Evolutionary conservation across 2,797 vertebrate species (phyloP).

Genomic region (Typhlichthys subterraneus): DNA sequence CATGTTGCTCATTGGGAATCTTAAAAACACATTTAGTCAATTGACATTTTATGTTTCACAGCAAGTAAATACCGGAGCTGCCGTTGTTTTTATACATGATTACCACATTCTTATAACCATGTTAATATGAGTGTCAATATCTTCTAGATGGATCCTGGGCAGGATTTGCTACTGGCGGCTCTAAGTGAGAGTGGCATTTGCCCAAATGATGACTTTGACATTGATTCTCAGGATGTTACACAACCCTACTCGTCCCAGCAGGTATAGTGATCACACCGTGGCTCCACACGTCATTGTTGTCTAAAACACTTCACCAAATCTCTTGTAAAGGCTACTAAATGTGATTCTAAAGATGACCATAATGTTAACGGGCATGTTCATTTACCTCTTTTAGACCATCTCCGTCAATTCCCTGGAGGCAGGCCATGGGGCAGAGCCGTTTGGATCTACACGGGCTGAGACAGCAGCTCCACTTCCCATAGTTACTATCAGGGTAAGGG

Average conservation of each 20-base stretch:
- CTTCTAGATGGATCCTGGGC: conserved; percentile 94
- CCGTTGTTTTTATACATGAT: too few species aligned
- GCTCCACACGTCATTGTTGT: not conserved
- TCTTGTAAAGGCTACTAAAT: not conserved
- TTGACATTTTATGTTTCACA: too few species aligned
- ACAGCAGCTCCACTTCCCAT: conserved; percentile 80
- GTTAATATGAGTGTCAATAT: not conserved
- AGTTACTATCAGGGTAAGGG: conserved; percentile 89
- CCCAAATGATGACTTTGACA: conserved; percentile 95
- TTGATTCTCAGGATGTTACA: conserved; percentile 86
- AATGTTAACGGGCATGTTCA: conserved; percentile 8
- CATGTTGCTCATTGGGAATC: too few species aligned
- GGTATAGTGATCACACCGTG: conserved; percentile 68
- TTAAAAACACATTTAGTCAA: too few species aligned
- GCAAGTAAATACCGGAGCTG: too few species aligned
- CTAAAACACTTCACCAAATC: not conserved
- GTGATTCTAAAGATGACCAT: not conserved
- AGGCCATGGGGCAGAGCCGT: conserved; percentile 81
- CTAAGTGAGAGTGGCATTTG: conserved; percentile 99
- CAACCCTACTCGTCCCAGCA: conserved; percentile 84
- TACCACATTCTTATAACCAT: too few species aligned
- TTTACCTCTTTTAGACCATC: conserved; percentile 79
- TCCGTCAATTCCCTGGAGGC: conserved; percentile 88
- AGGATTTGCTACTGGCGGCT: conserved; percentile 97
- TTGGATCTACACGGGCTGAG: conserved; percentile 81